Base-by-base conservation (phyloP, 2,113 vertebrate genomes). In the Hippoglossus stenolepis region DNA sequence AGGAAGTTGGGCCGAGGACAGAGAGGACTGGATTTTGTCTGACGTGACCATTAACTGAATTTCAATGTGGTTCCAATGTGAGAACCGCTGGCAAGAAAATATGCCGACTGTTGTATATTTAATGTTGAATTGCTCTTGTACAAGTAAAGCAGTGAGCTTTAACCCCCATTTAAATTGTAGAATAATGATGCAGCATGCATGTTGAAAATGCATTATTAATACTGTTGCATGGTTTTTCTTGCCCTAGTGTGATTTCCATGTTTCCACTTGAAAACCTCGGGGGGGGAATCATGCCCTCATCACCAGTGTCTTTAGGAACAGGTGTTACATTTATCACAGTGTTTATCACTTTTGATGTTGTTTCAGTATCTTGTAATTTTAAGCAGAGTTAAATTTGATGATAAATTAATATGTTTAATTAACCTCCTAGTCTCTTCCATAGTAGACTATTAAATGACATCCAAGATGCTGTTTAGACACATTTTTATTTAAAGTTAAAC, bases 81-180 rank as follows among this genome's bases (percentile, higher is more conserved):
- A 83, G 45, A 49, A 17, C 17, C 45, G 17, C 45, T 49, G 15
- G 45, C 51, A 20, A 54, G 7, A 54, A 81, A 80, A 80, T 70
- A 21, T 24, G 21, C 47, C 9, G n/a, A 58, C 83, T 90, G 69
- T 76, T 90, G 77, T 86, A 87, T 91, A 83, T 90, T 89, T 87
- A 84, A 90, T 90, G 90, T 72, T 35, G 70, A 78, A 64, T 77
- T 71, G 82, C 76, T 82, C 79, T 75, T 65, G 73, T 58, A 78
- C 78, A 66, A 84, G 86, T 70, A 54, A 82, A 79, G 77, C 87
- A 89, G 74, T 74, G 82, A 90, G 82, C 86, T 87, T 91, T 89
- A 89, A 92, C 23, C 85, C 83, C 86, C 80, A 88, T 92, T 91
- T 90, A 83, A 86, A 91, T 90, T 87, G 76, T 87, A 88, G 88